These are phyloP conservation scores for Coelogynopora nodosa DNA, from an alignment of 2,888 invertebrate species.

Conservation along the genomic window DNA sequence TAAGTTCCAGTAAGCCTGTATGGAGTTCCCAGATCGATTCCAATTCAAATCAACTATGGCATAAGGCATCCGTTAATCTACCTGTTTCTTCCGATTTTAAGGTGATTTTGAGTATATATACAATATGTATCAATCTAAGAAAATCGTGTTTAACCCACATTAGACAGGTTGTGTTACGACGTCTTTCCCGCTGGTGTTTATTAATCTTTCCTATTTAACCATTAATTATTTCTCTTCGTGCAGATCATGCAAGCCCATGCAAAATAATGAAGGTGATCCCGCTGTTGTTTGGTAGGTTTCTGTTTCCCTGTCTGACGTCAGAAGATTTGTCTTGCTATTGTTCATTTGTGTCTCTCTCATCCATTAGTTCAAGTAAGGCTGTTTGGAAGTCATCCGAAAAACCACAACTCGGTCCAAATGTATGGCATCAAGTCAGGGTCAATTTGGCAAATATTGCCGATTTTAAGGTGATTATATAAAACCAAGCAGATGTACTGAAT, in stretches of 20 bases:
- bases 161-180: neutral
- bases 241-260: neutral
- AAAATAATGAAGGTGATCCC: neutral
- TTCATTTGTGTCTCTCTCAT: neutral
- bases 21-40: neutral
- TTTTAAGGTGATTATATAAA: slow-evolving; percentile 24
- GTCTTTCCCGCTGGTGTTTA: neutral
- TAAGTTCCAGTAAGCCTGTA: neutral
- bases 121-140: too few relatives aligned
- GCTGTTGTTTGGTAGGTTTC: slow-evolving; percentile 10
- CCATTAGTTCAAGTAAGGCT: neutral
- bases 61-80: neutral
- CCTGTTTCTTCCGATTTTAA: neutral
- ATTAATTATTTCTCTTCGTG: neutral
- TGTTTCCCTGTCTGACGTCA: neutral
- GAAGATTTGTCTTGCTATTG: neutral
- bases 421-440: neutral
- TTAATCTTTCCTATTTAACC: too few relatives aligned
- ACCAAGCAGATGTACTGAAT: too few relatives aligned
- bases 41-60: neutral
- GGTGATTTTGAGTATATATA: neutral
- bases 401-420: neutral
- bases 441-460: neutral
- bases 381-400: neutral
- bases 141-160: neutral